phyloP scores from a whole-genome alignment of 2,113 vertebrate species.

The Oceanites oceanicus region DNA sequence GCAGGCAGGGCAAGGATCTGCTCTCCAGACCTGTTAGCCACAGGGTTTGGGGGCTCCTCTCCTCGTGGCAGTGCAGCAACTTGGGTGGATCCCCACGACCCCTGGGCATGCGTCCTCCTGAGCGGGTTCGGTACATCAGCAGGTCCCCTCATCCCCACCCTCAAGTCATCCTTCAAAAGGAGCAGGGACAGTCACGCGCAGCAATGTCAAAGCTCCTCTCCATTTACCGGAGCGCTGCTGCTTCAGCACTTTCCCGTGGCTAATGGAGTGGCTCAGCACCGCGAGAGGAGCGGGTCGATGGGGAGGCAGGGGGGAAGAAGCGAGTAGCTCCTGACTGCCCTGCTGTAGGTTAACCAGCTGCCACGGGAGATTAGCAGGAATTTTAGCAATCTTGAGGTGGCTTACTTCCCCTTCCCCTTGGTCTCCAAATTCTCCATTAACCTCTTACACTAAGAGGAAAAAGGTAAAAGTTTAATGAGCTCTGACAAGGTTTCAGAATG shows the following conservation, averaged over 20 bases:
- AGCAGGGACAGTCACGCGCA: not conserved
- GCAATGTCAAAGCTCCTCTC: conserved; percentile 53
- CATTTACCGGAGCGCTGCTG: conserved; percentile 20
- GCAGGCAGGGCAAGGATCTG: not conserved
- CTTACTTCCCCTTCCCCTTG: not conserved
- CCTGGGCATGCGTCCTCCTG: not conserved
- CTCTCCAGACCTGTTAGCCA: not conserved
- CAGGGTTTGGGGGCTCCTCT: not conserved
- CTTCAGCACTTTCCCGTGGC: conserved; percentile 38
- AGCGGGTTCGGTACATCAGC: fast-evolving
- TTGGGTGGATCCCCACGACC: not conserved
- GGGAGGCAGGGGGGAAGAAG: not conserved
- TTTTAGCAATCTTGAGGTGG: not conserved
- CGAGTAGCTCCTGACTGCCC: not conserved
- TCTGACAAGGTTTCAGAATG: not conserved
- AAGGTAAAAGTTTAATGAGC: not conserved
- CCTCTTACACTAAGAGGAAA: not conserved
- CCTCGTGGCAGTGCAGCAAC: not conserved
- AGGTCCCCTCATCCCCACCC: not conserved
- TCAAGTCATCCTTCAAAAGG: not conserved
- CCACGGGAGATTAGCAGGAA: not conserved
- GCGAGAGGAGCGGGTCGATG: not conserved
- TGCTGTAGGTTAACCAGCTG: not conserved
- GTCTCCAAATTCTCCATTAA: conserved; percentile 2
- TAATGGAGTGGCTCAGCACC: not conserved